Base-by-base conservation (phyloP, 2,113 vertebrate genomes). In the Ornithorhynchus anatinus region DNA sequence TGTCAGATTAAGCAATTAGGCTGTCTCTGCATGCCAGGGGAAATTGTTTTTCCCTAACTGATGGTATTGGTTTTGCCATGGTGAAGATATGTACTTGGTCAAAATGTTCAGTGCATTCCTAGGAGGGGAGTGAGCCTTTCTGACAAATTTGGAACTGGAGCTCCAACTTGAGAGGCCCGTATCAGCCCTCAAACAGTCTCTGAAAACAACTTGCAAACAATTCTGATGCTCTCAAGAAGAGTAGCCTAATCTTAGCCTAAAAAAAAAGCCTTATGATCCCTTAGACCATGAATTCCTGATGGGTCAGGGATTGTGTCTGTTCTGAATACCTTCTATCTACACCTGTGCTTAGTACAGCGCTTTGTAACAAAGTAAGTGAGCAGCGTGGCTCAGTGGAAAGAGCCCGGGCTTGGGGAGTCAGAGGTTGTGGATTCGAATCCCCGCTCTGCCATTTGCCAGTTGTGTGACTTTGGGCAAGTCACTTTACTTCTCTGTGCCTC, bases 1-100 rank as follows among this genome's bases (percentile, higher is more conserved):
- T 92, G 92, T 90, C 91, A 94, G 77, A 90, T 94, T 91, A 90
- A 86, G 90, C 89, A 94, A 92, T 94, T 93, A 92, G 84, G 82
- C 84, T 84, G 87, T 91, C 89, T 91, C 81, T 62, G 80, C 83
- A 91, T 92, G 85, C 82, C 82, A 84, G 69, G 75, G 85, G 88
- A 92, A 94, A 92, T 91, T 82, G 85, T 89, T 91, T 91, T 89
- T 66, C 64, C 76, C 65, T 91, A 92, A 92, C 79, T 88, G 87
- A 92, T 90, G 85, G 86, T 83, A 91, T 84, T 89, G 88, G 83
- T 84, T 89, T 87, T 85, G 79, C 76, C 78, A 77, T 82, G 89
- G 82, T 86, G 79, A 70, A 87, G 86, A 89, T 89, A 90, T 90
- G 72, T 84, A 79, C 64, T 90, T 71, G 87, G 85, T 92, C 86